Conservation (phyloP, 2,888 invertebrate genomes). For the Mactromeris polynyma region DNA sequence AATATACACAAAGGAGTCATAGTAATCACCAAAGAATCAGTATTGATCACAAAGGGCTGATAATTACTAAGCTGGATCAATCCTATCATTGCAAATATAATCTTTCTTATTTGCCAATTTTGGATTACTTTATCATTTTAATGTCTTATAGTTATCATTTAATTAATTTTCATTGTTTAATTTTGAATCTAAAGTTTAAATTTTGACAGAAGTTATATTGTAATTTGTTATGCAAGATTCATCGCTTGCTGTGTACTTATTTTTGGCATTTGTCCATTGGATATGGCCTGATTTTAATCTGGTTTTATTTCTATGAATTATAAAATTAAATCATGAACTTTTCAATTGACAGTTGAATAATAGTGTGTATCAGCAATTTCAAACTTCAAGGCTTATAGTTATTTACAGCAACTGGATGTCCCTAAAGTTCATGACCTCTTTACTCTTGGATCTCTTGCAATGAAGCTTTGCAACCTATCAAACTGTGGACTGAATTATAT, state of each 20-base stretch:
- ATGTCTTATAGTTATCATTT: constrained; percentile 25
- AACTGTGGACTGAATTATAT: too few relatives aligned
- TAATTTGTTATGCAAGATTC: not conserved
- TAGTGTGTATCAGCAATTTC: not conserved
- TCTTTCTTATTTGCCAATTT: constrained; percentile 1
- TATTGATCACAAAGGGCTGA: constrained; percentile 14
- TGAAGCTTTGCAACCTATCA: too few relatives aligned
- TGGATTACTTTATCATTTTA: not conserved
- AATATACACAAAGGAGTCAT: constrained; percentile 13
- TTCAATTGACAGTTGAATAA: not conserved
- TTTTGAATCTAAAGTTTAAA: not conserved
- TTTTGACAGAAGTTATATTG: not conserved
- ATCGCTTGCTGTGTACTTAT: not conserved
- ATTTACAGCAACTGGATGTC: too few relatives aligned
- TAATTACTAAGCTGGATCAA: constrained; percentile 24
- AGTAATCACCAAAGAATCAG: constrained; percentile 1
- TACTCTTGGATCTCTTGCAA: too few relatives aligned
- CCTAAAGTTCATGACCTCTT: too few relatives aligned
- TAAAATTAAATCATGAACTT: not conserved
- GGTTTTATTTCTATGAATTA: not conserved
- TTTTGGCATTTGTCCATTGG: not conserved
- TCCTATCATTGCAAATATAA: not conserved
- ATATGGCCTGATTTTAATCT: constrained; percentile 1
- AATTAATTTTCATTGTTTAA: constrained; percentile 29
- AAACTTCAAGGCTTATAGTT: too few relatives aligned